Conservation (phyloP, 2,888 invertebrate genomes). For the Dichetophora obliterata region DNA sequence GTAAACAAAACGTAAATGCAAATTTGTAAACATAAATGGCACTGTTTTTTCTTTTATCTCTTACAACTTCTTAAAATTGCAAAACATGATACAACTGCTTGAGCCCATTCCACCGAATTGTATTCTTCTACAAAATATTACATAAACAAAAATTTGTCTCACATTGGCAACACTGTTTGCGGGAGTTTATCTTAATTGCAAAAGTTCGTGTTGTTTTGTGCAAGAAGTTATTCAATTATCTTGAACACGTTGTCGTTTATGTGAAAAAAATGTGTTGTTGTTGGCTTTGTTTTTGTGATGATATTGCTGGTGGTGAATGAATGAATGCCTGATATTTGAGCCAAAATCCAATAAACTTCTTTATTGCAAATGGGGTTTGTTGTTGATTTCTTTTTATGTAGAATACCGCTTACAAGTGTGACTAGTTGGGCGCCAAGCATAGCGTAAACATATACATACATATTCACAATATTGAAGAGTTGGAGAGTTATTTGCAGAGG, state of each 20-base stretch:
- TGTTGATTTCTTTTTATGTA: neutral
- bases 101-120: neutral
- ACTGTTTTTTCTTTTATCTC: neutral
- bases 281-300: neutral
- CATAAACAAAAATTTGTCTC: neutral
- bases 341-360: conserved; percentile 20
- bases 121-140: too few relatives aligned
- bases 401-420: neutral
- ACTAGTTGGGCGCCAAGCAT: conserved; percentile 2
- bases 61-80: neutral
- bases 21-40: conserved; percentile 35
- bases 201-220: conserved; percentile 53
- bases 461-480: neutral
- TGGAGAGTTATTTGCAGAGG: neutral
- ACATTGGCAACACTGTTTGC: conserved; percentile 17
- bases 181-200: conserved; percentile 44
- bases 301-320: neutral
- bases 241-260: conserved; percentile 38
- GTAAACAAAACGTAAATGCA: conserved; percentile 52
- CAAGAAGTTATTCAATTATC: conserved; percentile 46
- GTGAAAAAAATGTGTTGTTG: neutral
- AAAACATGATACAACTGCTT: neutral
- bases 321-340: conserved; percentile 21
- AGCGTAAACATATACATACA: too few relatives aligned
- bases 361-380: neutral